A percentile compares a stretch with the other conserved stretches of the same genome.
These are phyloP conservation scores for Eupsilia transversa DNA, from an alignment of 2,888 invertebrate genomes.

Conservation along the genomic window DNA sequence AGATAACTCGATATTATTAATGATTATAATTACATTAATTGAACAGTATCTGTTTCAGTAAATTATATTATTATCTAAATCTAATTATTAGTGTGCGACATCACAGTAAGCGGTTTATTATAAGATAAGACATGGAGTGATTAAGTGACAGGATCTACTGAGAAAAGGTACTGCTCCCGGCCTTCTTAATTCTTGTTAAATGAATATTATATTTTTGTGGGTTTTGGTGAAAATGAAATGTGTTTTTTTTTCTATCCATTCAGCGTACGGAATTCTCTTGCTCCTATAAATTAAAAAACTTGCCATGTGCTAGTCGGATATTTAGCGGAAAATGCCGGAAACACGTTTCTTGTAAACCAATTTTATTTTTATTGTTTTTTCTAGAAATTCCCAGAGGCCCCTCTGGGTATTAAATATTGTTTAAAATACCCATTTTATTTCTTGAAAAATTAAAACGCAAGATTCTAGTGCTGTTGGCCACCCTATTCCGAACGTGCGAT, in stretches of 20 bases:
- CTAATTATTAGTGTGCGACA: constrained; percentile 63
- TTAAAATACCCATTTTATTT: too few relatives aligned
- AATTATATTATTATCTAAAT: constrained; percentile 66
- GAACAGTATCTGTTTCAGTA: constrained; percentile 69
- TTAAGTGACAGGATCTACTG: constrained; percentile 64
- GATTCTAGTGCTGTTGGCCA: not conserved
- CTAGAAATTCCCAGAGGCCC: too few relatives aligned
- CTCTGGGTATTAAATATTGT: too few relatives aligned
- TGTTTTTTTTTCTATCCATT: not conserved
- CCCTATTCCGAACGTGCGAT: not conserved
- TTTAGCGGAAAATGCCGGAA: too few relatives aligned
- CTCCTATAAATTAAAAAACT: too few relatives aligned
- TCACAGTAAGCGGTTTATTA: constrained; percentile 66
- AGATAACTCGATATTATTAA: constrained; percentile 65
- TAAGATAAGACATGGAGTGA: constrained; percentile 65
- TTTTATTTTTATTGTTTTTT: too few relatives aligned
- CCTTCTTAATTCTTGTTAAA: constrained; percentile 31
- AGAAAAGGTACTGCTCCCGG: too few relatives aligned
- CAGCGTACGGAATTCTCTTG: not conserved
- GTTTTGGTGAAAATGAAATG: not conserved
- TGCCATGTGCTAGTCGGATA: too few relatives aligned
- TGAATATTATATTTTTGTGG: constrained; percentile 6
- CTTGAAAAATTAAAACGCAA: not conserved
- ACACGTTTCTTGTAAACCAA: too few relatives aligned
- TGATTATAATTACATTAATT: constrained; percentile 71